phyloP scores from a whole-genome alignment of 2,113 vertebrate species.

The Rallus limicola region DNA sequence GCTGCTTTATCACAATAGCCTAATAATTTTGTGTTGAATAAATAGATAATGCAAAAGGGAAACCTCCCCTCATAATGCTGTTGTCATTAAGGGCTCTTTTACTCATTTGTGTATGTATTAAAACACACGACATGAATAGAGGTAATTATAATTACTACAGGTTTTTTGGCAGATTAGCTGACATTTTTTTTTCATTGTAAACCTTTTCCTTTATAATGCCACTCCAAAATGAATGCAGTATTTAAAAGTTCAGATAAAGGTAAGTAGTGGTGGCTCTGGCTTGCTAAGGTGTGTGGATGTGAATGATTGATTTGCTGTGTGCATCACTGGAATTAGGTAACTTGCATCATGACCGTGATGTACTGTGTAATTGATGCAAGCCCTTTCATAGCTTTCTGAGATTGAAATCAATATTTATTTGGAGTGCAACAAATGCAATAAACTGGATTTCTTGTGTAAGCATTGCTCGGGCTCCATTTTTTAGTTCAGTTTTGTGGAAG shows the following conservation, averaged over 20 bases:
- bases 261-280: conserved; percentile 56
- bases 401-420: conserved; percentile 84
- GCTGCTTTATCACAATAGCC: conserved; percentile 86
- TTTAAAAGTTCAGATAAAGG: conserved; percentile 79
- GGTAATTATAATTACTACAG: conserved; percentile 77
- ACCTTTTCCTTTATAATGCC: conserved; percentile 70
- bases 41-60: conserved; percentile 84
- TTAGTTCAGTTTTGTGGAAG: conserved; percentile 56
- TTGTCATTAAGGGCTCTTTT: conserved; percentile 78
- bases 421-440: conserved; percentile 79
- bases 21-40: conserved; percentile 86
- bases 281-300: conserved; percentile 69
- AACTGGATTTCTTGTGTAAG: conserved; percentile 73
- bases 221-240: conserved; percentile 63
- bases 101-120: conserved; percentile 77
- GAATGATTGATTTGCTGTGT: conserved; percentile 77
- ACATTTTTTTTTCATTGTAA: conserved; percentile 69
- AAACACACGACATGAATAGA: conserved; percentile 75
- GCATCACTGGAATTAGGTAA: conserved; percentile 74
- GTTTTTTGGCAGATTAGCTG: conserved; percentile 60
- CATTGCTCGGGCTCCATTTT: conserved; percentile 41
- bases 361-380: conserved; percentile 81
- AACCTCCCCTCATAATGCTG: conserved; percentile 79
- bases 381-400: conserved; percentile 76
- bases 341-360: conserved; percentile 77